Evolutionary conservation across 2,888 invertebrate species (phyloP).

Genomic region (Ceratothoa steindachneri): DNA sequence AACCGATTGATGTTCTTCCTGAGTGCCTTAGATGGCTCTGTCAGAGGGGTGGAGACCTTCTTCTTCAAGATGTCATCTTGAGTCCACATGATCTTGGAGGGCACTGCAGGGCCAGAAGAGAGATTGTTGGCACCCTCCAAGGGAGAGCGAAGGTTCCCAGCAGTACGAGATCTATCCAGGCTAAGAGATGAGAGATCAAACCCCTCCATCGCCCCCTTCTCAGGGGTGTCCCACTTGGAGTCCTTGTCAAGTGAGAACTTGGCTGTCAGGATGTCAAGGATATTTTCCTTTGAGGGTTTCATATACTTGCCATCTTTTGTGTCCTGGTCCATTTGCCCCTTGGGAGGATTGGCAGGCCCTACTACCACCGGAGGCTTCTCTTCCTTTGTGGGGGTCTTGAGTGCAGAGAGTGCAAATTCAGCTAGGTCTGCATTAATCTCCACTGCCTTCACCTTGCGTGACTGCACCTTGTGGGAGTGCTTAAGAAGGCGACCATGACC

Average conservation of each 20-base stretch:
- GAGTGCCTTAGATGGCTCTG: constrained; percentile 23
- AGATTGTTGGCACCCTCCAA: not conserved
- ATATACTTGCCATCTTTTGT: not conserved
- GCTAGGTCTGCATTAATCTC: constrained; percentile 44
- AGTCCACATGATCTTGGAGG: not conserved
- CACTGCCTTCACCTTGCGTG: constrained; percentile 36
- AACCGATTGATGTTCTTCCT: constrained; percentile 40
- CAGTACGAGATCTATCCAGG: not conserved
- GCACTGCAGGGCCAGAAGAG: not conserved
- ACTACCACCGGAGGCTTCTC: not conserved
- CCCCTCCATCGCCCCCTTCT: not conserved
- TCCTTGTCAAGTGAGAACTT: constrained; percentile 22
- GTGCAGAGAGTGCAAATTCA: constrained; percentile 41
- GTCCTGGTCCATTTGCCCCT: not conserved
- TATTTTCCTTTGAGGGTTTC: constrained; percentile 37
- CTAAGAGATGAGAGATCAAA: too few relatives aligned
- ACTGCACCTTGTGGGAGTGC: not conserved
- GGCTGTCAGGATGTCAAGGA: constrained; percentile 42
- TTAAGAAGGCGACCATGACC: constrained; percentile 3
- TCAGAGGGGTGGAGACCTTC: not conserved
- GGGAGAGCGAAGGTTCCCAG: not conserved
- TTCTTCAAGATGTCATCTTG: constrained; percentile 2
- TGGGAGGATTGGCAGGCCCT: not conserved
- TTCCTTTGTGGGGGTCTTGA: constrained; percentile 21
- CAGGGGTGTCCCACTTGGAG: not conserved